Conservation (phyloP, 2,113 vertebrate species). For the Marcusenius ussheri region DNA sequence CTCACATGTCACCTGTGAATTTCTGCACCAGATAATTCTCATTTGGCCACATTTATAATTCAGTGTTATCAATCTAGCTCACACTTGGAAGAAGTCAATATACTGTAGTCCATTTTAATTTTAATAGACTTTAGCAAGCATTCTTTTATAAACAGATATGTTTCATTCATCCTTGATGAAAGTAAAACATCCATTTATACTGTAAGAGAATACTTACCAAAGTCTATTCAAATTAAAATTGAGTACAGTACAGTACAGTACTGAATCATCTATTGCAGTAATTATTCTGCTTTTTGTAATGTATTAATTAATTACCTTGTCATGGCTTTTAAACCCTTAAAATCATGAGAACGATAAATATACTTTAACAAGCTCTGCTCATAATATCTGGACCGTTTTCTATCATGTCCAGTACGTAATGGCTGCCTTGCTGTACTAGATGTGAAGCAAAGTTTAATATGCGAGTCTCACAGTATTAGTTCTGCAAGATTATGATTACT, state of each 20-base stretch:
- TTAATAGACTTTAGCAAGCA: neutral
- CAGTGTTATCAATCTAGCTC: constrained; percentile 6
- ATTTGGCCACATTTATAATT: constrained; percentile 4
- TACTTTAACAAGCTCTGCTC: constrained; percentile 1
- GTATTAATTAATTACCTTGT: neutral
- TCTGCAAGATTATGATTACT: neutral
- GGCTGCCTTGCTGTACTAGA: neutral
- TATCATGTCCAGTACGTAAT: neutral
- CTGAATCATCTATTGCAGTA: neutral
- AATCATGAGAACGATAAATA: neutral
- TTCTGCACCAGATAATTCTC: neutral
- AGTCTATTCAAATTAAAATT: neutral
- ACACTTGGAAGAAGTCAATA: neutral
- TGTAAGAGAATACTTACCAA: neutral
- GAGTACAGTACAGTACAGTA: neutral
- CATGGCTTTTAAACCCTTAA: neutral
- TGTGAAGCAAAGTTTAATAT: neutral
- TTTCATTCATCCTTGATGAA: neutral
- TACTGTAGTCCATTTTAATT: neutral
- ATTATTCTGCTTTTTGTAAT: neutral
- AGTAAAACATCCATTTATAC: neutral
- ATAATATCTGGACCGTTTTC: neutral
- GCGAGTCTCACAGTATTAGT: neutral
- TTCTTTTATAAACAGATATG: neutral
- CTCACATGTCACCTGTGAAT: constrained; percentile 14